These are phyloP conservation scores for Arrhamphus sclerolepis DNA, from an alignment of 2,797 vertebrate species.

Conservation along the genomic window DNA sequence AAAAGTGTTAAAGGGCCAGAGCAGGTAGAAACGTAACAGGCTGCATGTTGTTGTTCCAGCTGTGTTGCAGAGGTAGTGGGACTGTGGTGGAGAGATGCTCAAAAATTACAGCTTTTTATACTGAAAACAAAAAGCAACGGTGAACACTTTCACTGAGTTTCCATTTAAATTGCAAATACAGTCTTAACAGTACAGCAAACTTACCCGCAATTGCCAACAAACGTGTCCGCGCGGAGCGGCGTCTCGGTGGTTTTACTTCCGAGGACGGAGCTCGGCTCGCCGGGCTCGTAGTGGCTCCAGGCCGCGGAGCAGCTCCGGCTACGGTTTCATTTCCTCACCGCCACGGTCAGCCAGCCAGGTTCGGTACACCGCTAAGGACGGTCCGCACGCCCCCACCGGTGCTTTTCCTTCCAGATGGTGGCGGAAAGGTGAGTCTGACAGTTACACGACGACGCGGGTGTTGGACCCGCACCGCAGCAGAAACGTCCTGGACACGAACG, in stretches of 20 bases:
- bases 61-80: no score
- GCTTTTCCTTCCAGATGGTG: constrained; percentile 9
- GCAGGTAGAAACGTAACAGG: constrained; percentile 10
- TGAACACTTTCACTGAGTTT: no score
- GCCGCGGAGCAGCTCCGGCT: constrained; percentile 8
- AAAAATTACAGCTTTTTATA: background rate
- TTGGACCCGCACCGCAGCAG: background rate
- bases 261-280: background rate
- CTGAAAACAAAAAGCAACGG: background rate
- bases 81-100: no score
- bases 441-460: constrained; percentile 12
- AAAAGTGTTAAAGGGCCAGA: background rate
- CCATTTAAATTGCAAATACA: no score
- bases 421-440: background rate
- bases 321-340: constrained; percentile 35
- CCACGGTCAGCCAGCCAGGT: constrained; percentile 27
- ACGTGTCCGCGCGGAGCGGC: no score
- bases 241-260: background rate
- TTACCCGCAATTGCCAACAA: no score
- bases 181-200: no score
- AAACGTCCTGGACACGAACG: no score
- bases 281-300: background rate
- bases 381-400: constrained; percentile 17
- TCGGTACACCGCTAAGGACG: constrained; percentile 47
- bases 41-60: background rate